Evolutionary conservation across 2,113 vertebrate genomes (phyloP).

Genomic region (Okapia johnstoni): DNA sequence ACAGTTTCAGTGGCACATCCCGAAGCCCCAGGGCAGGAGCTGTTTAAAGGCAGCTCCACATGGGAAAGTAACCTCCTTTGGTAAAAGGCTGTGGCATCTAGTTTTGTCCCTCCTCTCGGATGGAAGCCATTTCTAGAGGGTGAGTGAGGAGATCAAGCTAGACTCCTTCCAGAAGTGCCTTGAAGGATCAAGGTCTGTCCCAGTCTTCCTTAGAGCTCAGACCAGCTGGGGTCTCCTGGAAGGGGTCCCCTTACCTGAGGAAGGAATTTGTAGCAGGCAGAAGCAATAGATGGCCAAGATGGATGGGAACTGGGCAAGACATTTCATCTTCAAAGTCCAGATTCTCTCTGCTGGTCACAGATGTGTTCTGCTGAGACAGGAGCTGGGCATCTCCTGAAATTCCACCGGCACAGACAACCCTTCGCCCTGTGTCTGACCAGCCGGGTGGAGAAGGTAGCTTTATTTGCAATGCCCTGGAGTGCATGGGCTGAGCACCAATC

Average conservation of each 20-base stretch:
- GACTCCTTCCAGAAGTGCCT: background rate
- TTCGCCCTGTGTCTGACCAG: background rate
- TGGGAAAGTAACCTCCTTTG: background rate
- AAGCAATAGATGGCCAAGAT: constrained; percentile 65
- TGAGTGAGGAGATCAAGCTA: background rate
- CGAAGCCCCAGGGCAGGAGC: background rate
- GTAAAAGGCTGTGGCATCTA: background rate
- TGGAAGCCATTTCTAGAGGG: background rate
- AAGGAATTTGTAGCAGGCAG: constrained; percentile 47
- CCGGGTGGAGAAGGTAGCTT: background rate
- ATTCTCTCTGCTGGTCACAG: constrained; percentile 16
- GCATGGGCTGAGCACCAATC: constrained; percentile 63
- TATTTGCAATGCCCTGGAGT: constrained; percentile 38
- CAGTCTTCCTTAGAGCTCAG: background rate
- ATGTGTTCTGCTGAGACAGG: background rate
- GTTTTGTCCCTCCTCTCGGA: background rate
- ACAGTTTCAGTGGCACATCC: background rate
- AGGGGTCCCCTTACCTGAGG: constrained; percentile 68
- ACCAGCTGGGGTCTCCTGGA: background rate
- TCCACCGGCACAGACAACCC: background rate
- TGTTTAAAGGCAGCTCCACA: background rate
- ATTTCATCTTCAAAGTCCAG: constrained; percentile 52
- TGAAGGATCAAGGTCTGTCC: background rate
- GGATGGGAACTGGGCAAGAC: background rate
- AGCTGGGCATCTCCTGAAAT: constrained; percentile 12